Base-by-base conservation (phyloP, 2,888 invertebrate genomes). In the Hirtodrosophila duncani region DNA sequence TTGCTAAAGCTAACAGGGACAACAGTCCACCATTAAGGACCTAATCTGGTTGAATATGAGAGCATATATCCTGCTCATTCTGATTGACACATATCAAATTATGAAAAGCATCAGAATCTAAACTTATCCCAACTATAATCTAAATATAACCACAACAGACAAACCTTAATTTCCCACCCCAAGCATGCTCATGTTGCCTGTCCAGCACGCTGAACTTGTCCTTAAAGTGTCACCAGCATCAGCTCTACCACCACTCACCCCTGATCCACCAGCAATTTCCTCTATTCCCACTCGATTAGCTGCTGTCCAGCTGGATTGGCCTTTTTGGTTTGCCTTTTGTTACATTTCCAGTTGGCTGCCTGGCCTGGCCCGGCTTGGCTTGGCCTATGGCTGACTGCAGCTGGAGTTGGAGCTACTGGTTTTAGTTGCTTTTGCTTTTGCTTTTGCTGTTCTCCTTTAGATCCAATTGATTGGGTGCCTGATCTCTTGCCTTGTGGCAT, bases 311-410 rank as follows among this genome's bases (percentile, higher is more conserved):
- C 56, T 52, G 57, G 57, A 72, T 63, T 71, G 77, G 71, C 71
- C 77, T 71, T n/a, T n/a, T 72, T 71, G 72, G 61, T 69, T 68
- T 27, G 49, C 26, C 29, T 26, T 43, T 29, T 74, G 72, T 55
- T 78, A 74, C 78, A 74, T 43, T 72, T 72, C 62, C 74, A 75
- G 55, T 59, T 53, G 79, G 49, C 36, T 74, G 68, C 62, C 57
- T 48, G n/a, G n/a, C 31, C 16, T 24, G 3, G 4, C 5, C 20
- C 56, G 34, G 63, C 43, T n/a, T 26, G 46, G 46, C 44, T 59
- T 60, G 50, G 44, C 36, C 34, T 23, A 45, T 42, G 36, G 51
- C 20, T 20, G 26, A n/a, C n/a, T n/a, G n/a, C n/a, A n/a, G n/a
- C n/a, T n/a, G n/a, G n/a, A n/a, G n/a, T 36, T 27, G 18, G 48